Conservation (phyloP, 1,140 invertebrate species). For the Drosophila grimshawi region DNA sequence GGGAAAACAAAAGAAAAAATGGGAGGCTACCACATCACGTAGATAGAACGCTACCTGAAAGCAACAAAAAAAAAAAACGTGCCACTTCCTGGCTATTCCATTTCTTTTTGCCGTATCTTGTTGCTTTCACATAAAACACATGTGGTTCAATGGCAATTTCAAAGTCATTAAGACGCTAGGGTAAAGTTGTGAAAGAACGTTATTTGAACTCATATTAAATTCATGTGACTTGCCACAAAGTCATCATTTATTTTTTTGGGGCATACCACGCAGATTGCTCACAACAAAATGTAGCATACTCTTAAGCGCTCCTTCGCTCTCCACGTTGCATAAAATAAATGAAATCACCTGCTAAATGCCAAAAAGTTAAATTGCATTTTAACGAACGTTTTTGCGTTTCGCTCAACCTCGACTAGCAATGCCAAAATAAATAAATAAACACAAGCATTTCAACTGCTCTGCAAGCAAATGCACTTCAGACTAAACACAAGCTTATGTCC, state of each 20-base stretch:
- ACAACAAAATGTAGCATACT: conserved; percentile 39
- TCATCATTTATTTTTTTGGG: conserved; percentile 52
- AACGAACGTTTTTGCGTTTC: conserved; percentile 56
- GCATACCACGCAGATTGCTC: conserved; percentile 4
- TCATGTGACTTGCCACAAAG: conserved; percentile 44
- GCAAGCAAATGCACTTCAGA: conserved; percentile 24
- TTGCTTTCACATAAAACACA: conserved; percentile 12
- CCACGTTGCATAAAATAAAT: conserved; percentile 53
- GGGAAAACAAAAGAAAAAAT: background rate
- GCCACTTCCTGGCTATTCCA: conserved; percentile 31
- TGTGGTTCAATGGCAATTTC: conserved; percentile 49
- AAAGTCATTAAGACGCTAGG: conserved; percentile 69
- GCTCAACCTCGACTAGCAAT: background rate
- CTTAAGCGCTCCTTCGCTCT: conserved; percentile 46
- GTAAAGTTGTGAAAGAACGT: conserved; percentile 47
- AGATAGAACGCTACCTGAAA: conserved; percentile 60
- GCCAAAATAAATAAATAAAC: conserved; percentile 58
- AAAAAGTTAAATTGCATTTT: conserved; percentile 70
- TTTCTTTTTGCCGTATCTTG: conserved; percentile 24
- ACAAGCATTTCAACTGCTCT: conserved; percentile 47
- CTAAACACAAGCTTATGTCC: conserved; percentile 1
- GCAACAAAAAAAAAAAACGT: conserved; percentile 33
- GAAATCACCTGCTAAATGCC: conserved; percentile 52
- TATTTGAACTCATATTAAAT: conserved; percentile 49
- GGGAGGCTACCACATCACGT: conserved; percentile 45